A percentile compares a stretch with the other conserved stretches of the same genome.
phyloP scores from a whole-genome alignment of 2,797 vertebrate genomes.

The Cyprinodon diabolis region DNA sequence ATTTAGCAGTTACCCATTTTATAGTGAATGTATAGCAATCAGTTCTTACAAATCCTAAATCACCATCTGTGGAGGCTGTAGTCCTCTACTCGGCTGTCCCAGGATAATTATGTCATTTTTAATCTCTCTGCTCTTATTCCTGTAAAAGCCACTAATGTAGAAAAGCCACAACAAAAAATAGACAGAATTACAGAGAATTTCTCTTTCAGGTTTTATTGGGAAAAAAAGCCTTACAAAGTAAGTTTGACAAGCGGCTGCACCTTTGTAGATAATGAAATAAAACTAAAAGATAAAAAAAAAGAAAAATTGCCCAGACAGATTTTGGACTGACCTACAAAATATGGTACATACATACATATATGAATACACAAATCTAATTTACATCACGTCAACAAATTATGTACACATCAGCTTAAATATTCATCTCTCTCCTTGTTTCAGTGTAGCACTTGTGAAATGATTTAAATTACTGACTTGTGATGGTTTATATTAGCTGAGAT shows the following conservation, averaged over 20 bases:
- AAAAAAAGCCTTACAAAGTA: conserved; percentile 68
- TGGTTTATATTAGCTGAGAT: conserved; percentile 35
- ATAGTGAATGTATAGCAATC: background rate
- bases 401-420: conserved; percentile 76
- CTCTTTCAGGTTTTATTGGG: conserved; percentile 58
- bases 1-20: no score
- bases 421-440: conserved; percentile 68
- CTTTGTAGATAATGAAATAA: conserved; percentile 50
- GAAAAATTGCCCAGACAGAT: conserved; percentile 32
- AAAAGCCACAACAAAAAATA: background rate
- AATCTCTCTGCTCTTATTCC: background rate
- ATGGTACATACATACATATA: conserved; percentile 68
- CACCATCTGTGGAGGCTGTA: no score
- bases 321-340: conserved; percentile 49
- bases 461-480: conserved; percentile 50
- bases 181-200: background rate
- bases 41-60: background rate
- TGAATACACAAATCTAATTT: conserved; percentile 65
- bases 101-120: background rate
- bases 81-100: no score
- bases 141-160: background rate
- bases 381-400: conserved; percentile 64
- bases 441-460: conserved; percentile 82
- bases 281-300: conserved; percentile 23
- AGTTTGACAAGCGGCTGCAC: conserved; percentile 58